phyloP scores from a whole-genome alignment of 2,113 vertebrate genomes.

The Gymnarchus niloticus region DNA sequence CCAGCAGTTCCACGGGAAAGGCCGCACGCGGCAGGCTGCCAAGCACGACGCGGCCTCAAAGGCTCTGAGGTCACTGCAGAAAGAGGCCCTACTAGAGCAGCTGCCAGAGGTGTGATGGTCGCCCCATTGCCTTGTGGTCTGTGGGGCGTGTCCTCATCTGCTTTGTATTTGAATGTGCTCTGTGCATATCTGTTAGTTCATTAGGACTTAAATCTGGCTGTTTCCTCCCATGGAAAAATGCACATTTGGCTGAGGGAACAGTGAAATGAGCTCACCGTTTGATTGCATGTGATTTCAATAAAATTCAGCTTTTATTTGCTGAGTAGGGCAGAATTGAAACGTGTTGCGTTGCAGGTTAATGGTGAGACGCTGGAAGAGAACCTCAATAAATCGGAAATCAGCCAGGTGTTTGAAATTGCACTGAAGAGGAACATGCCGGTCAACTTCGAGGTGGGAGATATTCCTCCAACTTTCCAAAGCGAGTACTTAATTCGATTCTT shows the following conservation, averaged over 20 bases:
- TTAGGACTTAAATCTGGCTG: neutral
- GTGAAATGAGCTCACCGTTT: neutral
- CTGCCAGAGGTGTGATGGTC: slow-evolving; percentile 63
- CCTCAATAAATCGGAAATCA: slow-evolving; percentile 99
- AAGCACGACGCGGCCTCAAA: slow-evolving; percentile 91
- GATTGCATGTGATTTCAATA: neutral
- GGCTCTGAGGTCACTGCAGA: slow-evolving; percentile 86
- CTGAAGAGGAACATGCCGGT: slow-evolving; percentile 97
- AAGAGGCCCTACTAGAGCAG: slow-evolving; percentile 83
- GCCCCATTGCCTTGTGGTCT: neutral
- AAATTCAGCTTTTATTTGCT: neutral
- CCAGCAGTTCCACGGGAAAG: slow-evolving; percentile 93
- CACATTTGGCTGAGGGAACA: neutral
- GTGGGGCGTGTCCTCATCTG: neutral
- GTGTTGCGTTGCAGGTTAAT: slow-evolving; percentile 69
- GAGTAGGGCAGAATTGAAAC: neutral
- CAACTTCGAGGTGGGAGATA: slow-evolving; percentile 84
- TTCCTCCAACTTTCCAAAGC: neutral
- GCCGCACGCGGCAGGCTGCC: slow-evolving; percentile 86
- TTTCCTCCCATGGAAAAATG: neutral
- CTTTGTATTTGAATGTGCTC: neutral
- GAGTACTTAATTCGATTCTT: neutral
- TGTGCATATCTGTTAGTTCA: neutral
- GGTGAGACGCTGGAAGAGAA: slow-evolving; percentile 90
- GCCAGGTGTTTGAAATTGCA: slow-evolving; percentile 99